phyloP scores from a whole-genome alignment of 2,888 invertebrate genomes.

The Amphimallon solstitiale region DNA sequence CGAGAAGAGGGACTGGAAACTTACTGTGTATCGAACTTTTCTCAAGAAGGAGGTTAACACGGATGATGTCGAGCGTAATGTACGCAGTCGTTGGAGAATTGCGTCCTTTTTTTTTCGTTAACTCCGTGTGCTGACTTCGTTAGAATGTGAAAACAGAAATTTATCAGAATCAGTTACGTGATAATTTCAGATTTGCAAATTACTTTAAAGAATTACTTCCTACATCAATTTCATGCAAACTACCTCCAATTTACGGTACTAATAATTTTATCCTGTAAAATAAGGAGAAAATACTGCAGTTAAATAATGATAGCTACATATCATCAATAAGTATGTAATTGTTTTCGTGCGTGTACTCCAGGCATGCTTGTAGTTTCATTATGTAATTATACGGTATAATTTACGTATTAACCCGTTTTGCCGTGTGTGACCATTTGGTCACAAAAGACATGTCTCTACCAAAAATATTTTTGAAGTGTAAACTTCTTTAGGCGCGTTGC shows the following conservation, averaged over 20 bases:
- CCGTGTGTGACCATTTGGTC: too few relatives aligned
- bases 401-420: too few relatives aligned
- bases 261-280: too few relatives aligned
- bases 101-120: conserved; percentile 12
- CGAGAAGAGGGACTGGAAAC: conserved; percentile 18
- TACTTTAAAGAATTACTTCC: conserved; percentile 26
- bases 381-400: too few relatives aligned
- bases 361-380: too few relatives aligned
- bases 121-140: conserved; percentile 20
- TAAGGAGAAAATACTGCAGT: too few relatives aligned
- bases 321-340: too few relatives aligned
- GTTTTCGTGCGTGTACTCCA: too few relatives aligned
- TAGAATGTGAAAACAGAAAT: conserved; percentile 32
- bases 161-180: conserved; percentile 30
- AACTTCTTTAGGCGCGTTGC: too few relatives aligned
- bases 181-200: conserved; percentile 28
- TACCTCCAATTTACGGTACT: not conserved
- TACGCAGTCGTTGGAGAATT: not conserved
- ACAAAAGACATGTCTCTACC: too few relatives aligned
- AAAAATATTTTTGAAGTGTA: too few relatives aligned
- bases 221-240: conserved; percentile 11
- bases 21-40: conserved; percentile 5
- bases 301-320: too few relatives aligned
- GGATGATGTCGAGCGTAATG: conserved; percentile 3
- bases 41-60: not conserved